phyloP scores from a whole-genome alignment of 2,113 vertebrate genomes.

The Caloenas nicobarica region DNA sequence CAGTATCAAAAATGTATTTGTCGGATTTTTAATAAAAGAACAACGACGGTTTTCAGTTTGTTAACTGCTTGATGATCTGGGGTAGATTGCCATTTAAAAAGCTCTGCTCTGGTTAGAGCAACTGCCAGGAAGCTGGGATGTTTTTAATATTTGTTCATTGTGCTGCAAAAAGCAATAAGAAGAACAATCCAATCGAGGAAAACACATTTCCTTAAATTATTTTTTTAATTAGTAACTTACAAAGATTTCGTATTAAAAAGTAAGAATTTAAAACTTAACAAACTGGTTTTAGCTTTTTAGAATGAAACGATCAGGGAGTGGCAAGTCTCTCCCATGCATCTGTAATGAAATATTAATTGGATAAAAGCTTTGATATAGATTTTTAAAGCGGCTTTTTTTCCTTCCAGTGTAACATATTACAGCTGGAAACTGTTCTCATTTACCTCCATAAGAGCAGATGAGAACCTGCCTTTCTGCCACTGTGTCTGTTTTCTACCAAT shows the following conservation, averaged over 20 bases:
- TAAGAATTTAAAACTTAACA: background rate
- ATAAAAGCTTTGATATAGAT: slow-evolving; percentile 47
- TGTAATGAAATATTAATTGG: slow-evolving; percentile 58
- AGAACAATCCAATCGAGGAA: background rate
- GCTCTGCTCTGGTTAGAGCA: background rate
- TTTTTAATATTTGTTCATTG: background rate
- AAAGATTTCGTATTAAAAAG: background rate
- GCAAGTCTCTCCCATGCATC: background rate
- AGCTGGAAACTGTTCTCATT: background rate
- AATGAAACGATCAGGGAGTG: background rate
- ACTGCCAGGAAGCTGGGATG: background rate
- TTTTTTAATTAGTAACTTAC: slow-evolving; percentile 41
- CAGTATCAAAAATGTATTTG: background rate
- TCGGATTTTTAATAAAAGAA: background rate
- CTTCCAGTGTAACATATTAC: background rate
- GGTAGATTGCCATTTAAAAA: background rate
- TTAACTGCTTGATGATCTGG: background rate
- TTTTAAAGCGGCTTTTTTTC: background rate
- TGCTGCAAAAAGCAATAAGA: background rate
- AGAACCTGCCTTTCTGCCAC: background rate
- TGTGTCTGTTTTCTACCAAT: background rate
- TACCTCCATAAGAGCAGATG: background rate
- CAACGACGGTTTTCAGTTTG: background rate
- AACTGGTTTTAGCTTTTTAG: background rate
- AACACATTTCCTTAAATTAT: background rate